phyloP scores from a whole-genome alignment of 2,797 vertebrate genomes.

The Melanogrammus aeglefinus region DNA sequence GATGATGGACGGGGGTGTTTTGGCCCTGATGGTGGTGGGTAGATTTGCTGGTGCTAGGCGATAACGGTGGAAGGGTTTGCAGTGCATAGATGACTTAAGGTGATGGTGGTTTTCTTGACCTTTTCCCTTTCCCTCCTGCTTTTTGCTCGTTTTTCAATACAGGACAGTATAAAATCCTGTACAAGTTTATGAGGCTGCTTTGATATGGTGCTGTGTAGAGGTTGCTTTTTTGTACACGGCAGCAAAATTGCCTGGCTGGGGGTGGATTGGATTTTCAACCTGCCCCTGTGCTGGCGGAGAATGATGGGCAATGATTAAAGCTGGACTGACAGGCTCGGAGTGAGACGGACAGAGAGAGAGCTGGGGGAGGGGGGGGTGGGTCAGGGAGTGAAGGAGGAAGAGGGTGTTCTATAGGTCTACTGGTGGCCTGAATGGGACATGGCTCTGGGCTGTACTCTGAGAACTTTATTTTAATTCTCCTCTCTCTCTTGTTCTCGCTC shows the following conservation, averaged over 20 bases:
- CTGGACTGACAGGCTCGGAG: neutral
- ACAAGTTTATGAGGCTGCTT: neutral
- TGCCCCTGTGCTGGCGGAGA: neutral
- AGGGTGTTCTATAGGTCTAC: neutral
- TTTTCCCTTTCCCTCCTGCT: neutral
- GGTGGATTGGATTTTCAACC: neutral
- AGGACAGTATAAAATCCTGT: neutral
- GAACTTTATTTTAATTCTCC: neutral
- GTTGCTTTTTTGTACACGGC: neutral
- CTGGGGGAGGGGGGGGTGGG: neutral
- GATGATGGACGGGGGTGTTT: slow-evolving; percentile 15
- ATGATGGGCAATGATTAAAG: neutral
- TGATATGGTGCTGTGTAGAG: neutral
- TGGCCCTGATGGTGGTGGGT: slow-evolving; percentile 20
- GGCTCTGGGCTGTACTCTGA: neutral
- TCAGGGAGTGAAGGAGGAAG: neutral
- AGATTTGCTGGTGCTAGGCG: slow-evolving; percentile 19
- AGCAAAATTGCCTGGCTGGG: neutral
- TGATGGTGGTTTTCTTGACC: neutral
- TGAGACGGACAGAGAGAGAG: neutral
- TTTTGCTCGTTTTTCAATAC: neutral
- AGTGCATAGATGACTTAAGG: neutral
- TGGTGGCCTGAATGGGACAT: neutral
- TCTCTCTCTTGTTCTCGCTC: no score
- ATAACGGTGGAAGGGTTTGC: slow-evolving; percentile 37